phyloP scores from a whole-genome alignment of 2,113 vertebrate genomes.

The crab-eating macaque (Macaca fascicularis) region T2T-MFA8v1.1 NC_088378.1:138851001-138851500 shows the following conservation, averaged over 20 bases:
- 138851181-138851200: slow-evolving; percentile 14
- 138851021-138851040: slow-evolving; percentile 4
- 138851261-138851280: not conserved
- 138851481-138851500: not conserved
- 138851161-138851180: not conserved
- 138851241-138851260: not conserved
- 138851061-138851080: not conserved
- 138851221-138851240: too few species aligned
- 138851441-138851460: not conserved
- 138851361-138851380: too few species aligned
- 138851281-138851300: slow-evolving; percentile 12
- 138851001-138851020: not conserved
- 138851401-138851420: not conserved
- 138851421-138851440: not conserved
- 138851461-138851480: not conserved
- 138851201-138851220: not conserved
- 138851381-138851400: too few species aligned
- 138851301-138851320: too few species aligned
- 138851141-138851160: not conserved
- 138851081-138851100: not conserved
- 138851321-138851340: too few species aligned
- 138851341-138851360: too few species aligned
- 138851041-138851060: slow-evolving; percentile 35
- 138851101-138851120: not conserved
- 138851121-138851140: not conserved